Percentiles rank a stretch among this genome's conserved stretches.
Evolutionary conservation across 2,888 invertebrate genomes (phyloP).

Genomic region (Brenthis ino): DNA sequence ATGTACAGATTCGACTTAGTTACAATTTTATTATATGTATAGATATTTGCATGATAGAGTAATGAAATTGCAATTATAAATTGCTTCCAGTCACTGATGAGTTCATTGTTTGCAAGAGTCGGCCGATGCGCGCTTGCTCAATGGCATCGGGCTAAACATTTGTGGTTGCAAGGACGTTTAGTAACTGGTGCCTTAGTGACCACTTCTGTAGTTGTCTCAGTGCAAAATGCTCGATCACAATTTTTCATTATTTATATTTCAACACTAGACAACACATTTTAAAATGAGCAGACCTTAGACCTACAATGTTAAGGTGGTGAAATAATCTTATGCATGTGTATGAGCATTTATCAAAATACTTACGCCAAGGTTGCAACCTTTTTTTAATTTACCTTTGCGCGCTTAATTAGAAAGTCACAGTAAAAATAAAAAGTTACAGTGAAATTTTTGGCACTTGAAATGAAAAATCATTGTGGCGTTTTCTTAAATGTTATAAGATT

Average conservation of each 20-base stretch:
- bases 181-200: constrained; percentile 48
- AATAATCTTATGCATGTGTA: no score
- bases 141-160: constrained; percentile 55
- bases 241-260: neutral
- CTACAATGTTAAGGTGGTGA: no score
- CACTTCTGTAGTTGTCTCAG: constrained; percentile 45
- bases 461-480: neutral
- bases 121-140: constrained; percentile 68
- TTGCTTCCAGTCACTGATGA: constrained; percentile 65
- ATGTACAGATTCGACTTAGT: no score
- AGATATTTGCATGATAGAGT: constrained; percentile 43
- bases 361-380: no score
- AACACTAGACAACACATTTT: neutral
- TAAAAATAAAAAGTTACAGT: no score
- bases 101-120: constrained; percentile 74
- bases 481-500: constrained; percentile 45
- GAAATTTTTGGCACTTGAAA: no score
- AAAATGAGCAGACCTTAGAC: no score
- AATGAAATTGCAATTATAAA: constrained; percentile 62
- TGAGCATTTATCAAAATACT: no score
- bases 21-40: no score
- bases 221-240: constrained; percentile 41
- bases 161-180: constrained; percentile 59
- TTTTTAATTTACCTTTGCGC: no score
- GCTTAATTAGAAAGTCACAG: no score